Conservation (phyloP, 2,797 vertebrate species). For the Anas capensis region DNA sequence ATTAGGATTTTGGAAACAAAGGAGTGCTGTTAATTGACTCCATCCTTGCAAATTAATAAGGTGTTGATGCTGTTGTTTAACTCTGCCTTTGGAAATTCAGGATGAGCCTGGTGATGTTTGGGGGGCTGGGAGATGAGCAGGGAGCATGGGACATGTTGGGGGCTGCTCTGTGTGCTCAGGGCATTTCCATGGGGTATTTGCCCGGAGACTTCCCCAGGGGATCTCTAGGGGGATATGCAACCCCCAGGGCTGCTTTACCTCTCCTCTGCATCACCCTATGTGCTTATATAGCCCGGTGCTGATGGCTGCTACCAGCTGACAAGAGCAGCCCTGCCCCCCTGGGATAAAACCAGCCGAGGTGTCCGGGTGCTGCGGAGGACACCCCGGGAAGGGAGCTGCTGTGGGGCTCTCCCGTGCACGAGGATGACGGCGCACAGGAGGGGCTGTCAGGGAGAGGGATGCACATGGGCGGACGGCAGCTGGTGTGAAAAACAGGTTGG, state of each 20-base stretch:
- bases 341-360: background rate
- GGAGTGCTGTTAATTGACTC: slow-evolving; percentile 31
- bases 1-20: background rate
- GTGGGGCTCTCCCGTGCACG: background rate
- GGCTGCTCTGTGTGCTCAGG: rapidly evolving
- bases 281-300: background rate
- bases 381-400: no score
- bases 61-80: background rate
- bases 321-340: background rate
- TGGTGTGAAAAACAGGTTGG: background rate
- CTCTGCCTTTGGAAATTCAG: background rate
- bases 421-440: background rate
- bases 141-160: rapidly evolving
- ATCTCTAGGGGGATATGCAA: background rate
- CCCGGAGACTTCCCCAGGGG: no score
- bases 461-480: background rate
- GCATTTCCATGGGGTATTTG: background rate
- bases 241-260: background rate
- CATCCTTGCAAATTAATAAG: background rate
- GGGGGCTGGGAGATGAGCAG: background rate
- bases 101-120: background rate
- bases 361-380: background rate
- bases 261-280: background rate
- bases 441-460: background rate
- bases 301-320: background rate